phyloP scores from a whole-genome alignment of 1,140 invertebrate genomes.

The Chelonus insularis region DNA sequence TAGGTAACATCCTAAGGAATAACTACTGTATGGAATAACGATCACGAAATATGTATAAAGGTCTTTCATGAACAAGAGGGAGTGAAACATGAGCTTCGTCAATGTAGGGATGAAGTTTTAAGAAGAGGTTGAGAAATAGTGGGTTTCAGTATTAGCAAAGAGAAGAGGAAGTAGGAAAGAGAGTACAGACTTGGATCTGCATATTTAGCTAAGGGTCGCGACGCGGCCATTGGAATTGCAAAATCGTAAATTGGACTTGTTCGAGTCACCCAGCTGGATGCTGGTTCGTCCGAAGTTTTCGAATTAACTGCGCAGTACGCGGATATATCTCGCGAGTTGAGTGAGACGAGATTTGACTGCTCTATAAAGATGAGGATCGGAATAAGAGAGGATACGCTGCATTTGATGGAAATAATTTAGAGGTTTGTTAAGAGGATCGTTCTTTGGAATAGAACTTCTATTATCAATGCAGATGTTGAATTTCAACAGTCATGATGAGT shows the following conservation, averaged over 20 bases:
- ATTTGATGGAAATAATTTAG: conserved; percentile 10
- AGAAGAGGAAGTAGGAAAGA: conserved; percentile 19
- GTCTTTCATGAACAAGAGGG: neutral
- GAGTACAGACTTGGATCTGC: conserved; percentile 36
- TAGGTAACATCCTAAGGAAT: no score
- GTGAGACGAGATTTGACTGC: conserved; percentile 8
- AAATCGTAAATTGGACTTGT: conserved; percentile 50
- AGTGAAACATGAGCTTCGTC: neutral
- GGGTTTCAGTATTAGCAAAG: conserved; percentile 4
- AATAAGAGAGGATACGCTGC: neutral
- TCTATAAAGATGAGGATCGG: neutral
- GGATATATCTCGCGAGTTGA: conserved; percentile 7
- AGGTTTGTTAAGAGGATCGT: neutral
- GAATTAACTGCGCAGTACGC: conserved; percentile 42
- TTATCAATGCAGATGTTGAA: no score
- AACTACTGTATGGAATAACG: conserved; percentile 21
- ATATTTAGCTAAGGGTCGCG: conserved; percentile 49
- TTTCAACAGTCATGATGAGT: no score
- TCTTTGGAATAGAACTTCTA: no score
- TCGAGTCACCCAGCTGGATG: conserved; percentile 33
- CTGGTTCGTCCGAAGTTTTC: conserved; percentile 39
- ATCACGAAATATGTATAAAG: conserved; percentile 21
- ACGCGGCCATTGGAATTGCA: conserved; percentile 49
- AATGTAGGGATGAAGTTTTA: conserved; percentile 12
- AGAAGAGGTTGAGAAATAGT: conserved; percentile 3